Conservation (phyloP, 2,113 vertebrate genomes). For the Nyctereutes procyonoides region DNA sequence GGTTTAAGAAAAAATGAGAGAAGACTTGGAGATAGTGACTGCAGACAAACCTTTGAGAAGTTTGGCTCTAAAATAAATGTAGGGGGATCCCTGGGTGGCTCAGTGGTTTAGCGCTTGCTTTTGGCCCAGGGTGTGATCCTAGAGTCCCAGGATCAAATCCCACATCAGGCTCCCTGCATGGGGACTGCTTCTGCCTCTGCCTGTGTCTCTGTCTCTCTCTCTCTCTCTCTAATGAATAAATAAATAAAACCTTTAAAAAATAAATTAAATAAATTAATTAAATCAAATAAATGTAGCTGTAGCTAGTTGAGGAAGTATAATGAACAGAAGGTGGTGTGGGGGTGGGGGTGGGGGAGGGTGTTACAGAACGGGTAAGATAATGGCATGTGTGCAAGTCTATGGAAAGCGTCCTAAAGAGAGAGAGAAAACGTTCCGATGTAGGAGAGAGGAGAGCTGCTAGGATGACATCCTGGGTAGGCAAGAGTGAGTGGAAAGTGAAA, state of each 20-base stretch:
- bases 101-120: no score
- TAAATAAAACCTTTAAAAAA: no score
- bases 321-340: not conserved
- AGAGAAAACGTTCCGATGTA: not conserved
- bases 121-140: no score
- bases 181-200: no score
- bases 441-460: not conserved
- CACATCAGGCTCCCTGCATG: no score
- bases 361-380: not conserved
- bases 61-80: not conserved
- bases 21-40: not conserved
- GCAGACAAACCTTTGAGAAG: not conserved
- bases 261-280: no score
- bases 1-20: not conserved
- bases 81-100: no score
- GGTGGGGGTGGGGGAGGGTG: not conserved
- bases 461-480: not conserved
- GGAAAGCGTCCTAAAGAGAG: not conserved
- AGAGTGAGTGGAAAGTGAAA: not conserved
- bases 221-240: no score
- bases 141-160: no score
- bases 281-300: not conserved
- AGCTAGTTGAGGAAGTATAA: not conserved
- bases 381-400: not conserved
- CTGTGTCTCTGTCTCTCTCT: no score